Percentiles rank a stretch among this genome's conserved stretches.
Conservation (phyloP, 2,797 vertebrate genomes). For the Poliocrania exsul region DNA sequence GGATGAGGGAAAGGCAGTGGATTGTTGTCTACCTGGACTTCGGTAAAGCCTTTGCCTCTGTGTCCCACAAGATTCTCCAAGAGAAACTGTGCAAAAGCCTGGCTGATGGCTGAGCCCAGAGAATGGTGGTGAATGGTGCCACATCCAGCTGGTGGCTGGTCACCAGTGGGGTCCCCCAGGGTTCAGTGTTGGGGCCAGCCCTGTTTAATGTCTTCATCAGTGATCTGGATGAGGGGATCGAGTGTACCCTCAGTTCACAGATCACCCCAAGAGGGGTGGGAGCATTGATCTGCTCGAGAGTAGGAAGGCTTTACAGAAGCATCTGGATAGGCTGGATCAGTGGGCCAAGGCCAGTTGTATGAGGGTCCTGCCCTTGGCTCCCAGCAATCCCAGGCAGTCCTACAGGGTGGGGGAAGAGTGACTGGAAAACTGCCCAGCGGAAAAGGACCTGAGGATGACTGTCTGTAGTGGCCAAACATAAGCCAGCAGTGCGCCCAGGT, state of each 20-base stretch:
- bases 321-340: neutral
- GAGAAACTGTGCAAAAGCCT: neutral
- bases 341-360: neutral
- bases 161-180: neutral
- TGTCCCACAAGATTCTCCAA: neutral
- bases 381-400: neutral
- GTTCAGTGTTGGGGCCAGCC: neutral
- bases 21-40: neutral
- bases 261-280: neutral
- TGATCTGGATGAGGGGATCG: accelerated
- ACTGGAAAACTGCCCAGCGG: neutral
- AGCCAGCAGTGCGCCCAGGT: neutral
- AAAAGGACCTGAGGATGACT: neutral
- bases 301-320: neutral
- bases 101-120: neutral
- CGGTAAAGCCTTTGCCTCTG: neutral
- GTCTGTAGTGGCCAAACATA: neutral
- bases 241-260: neutral
- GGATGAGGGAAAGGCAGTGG: neutral
- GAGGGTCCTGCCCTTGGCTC: neutral
- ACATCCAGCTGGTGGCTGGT: neutral
- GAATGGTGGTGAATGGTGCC: neutral
- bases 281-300: neutral
- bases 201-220: neutral
- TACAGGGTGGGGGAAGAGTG: neutral